phyloP scores from a whole-genome alignment of 1,140 invertebrate genomes.

The Lasioglossum albipes region DNA sequence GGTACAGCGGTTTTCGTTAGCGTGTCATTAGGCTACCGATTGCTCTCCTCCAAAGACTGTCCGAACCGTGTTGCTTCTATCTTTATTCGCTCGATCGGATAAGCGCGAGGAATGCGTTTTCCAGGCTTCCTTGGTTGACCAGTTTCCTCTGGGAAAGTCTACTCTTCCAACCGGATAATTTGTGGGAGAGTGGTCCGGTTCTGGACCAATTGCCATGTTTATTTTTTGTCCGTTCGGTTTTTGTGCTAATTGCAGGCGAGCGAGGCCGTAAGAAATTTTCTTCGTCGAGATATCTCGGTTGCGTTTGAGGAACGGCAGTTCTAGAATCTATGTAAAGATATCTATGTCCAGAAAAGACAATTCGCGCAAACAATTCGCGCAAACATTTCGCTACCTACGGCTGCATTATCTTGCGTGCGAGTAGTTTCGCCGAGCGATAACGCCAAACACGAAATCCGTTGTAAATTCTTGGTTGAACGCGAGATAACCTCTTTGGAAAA shows the following conservation, averaged over 20 bases:
- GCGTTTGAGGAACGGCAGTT: too few relatives aligned
- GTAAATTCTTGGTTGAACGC: slow-evolving; percentile 35
- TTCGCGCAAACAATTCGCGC: neutral
- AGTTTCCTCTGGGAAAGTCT: neutral
- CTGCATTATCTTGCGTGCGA: neutral
- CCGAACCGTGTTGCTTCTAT: neutral
- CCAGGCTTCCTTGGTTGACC: neutral
- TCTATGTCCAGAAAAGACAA: too few relatives aligned
- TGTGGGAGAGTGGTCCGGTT: slow-evolving; percentile 1
- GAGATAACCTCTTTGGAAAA: slow-evolving; percentile 41
- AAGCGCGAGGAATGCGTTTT: neutral
- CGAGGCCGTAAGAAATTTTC: neutral
- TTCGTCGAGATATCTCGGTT: too few relatives aligned
- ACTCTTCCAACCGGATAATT: neutral
- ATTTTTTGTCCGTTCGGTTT: neutral
- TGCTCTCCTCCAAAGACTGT: too few relatives aligned
- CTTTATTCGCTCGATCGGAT: neutral
- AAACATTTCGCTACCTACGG: neutral
- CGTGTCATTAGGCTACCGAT: neutral
- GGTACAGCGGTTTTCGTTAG: neutral
- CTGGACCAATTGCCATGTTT: neutral
- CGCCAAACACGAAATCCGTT: slow-evolving; percentile 20
- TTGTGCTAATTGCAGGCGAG: neutral
- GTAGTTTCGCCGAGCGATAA: slow-evolving; percentile 3
- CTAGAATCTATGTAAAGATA: too few relatives aligned